Evolutionary conservation across 2,113 vertebrate species (phyloP), one percentile per base, ranked within the genome.

Genomic region (Xiphophorus couchianus): DNA sequence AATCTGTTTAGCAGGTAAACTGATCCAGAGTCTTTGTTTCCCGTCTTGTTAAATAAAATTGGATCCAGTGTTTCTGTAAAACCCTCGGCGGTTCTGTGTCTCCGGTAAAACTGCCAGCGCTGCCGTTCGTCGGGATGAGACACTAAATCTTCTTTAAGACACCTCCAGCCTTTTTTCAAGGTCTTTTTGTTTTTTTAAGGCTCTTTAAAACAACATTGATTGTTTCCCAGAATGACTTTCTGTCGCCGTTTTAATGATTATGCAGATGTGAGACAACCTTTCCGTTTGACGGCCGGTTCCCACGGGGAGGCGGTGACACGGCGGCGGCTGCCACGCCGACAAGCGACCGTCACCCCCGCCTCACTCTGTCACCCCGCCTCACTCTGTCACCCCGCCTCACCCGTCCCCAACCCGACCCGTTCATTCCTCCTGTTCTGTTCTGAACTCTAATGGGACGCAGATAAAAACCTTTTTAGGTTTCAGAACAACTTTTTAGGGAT

Each of bases 171-270:
- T 62, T 84, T 88, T 82, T 84, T 86, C 67, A 37, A n/a, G 65
- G 37, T 72, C 58, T 71, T 71, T 85, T 51, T 81, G 54, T 84
- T 84, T 87, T 89, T 82, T 76, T 83, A 77, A 80, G 74, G 86
- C 82, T 83, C 82, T 84, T 92, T 93, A 93, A 93, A 93, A 93
- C 89, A 92, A 93, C 91, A 94, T 94, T 93, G 93, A 94, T 94
- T 86, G 92, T 93, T 91, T 91, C 86, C 84, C 73, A 82, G 61
- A 94, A 94, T 62, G 93, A 94, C 93, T 94, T 94, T 73, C 93
- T 94, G 93, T 93, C 93, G 70, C 64, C 60, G 86, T 17, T 62
- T 69, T 93, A 93, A 93, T 84, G 93, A 94, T 93, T 94, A 93
- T 94, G 92, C 91, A 92, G 90, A 92, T 91, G 88, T 65, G 88